A percentile compares a stretch with the other conserved stretches of the same genome.
phyloP scores from a whole-genome alignment of 2,113 vertebrate genomes.

The Cyprinodon brontotheroides region DNA sequence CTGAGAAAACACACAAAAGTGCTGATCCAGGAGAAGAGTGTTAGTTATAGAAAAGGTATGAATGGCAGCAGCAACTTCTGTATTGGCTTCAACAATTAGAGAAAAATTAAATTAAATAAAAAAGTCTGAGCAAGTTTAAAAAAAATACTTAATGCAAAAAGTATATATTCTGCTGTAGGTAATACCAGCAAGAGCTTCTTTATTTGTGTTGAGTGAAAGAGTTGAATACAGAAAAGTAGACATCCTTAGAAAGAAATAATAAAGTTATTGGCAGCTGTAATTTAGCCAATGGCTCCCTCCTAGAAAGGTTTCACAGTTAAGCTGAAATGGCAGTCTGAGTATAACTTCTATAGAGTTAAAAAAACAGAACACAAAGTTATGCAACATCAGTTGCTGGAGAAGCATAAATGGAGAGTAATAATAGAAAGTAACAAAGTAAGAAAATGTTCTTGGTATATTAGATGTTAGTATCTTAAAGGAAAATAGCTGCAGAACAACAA shows the following conservation, averaged over 20 bases:
- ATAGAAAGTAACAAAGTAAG: neutral
- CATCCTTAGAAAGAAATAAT: neutral
- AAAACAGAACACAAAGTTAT: too few relatives aligned
- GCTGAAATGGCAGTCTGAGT: neutral
- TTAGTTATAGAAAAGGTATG: too few relatives aligned
- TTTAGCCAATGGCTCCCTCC: neutral
- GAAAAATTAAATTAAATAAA: too few relatives aligned
- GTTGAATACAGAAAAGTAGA: neutral
- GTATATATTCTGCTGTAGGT: too few relatives aligned
- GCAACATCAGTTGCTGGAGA: neutral
- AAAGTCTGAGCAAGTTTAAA: too few relatives aligned
- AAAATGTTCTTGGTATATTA: neutral
- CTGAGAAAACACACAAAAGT: too few relatives aligned
- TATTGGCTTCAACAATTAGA: too few relatives aligned
- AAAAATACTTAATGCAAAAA: too few relatives aligned
- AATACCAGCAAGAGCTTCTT: neutral
- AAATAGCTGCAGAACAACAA: neutral
- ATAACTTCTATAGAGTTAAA: too few relatives aligned
- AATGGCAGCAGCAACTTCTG: too few relatives aligned
- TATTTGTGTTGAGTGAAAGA: neutral
- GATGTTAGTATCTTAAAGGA: too few relatives aligned
- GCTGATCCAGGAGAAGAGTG: too few relatives aligned
- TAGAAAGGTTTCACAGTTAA: neutral
- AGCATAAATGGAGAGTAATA: neutral
- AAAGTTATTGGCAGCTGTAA: neutral